phyloP scores from a whole-genome alignment of 1,140 invertebrate species.

The Euschistus heros region DNA sequence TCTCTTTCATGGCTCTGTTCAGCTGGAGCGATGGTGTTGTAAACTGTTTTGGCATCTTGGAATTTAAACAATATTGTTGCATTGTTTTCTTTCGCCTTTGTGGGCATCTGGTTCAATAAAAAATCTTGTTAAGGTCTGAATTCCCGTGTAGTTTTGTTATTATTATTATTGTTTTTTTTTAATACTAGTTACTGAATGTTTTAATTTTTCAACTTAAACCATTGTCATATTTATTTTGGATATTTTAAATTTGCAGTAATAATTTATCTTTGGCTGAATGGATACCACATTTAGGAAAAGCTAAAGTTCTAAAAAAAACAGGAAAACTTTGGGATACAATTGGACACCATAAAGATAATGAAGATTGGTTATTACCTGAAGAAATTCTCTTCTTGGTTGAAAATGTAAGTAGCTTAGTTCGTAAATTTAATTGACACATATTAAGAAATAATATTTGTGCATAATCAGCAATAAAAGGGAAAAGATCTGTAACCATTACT shows the following conservation, averaged over 20 bases:
- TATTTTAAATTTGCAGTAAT: conserved; percentile 31
- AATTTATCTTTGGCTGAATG: conserved; percentile 46
- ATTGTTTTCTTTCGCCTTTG: neutral
- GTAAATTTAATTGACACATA: neutral
- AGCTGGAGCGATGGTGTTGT: too few relatives aligned
- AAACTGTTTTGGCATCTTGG: too few relatives aligned
- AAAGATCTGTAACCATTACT: neutral
- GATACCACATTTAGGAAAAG: conserved; percentile 43
- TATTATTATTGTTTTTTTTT: neutral
- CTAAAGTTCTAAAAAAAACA: conserved; percentile 44
- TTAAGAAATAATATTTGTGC: neutral
- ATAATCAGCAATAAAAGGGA: neutral
- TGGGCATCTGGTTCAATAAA: neutral
- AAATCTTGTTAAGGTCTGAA: neutral
- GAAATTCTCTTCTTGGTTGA: conserved; percentile 51
- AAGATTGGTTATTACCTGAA: conserved; percentile 46
- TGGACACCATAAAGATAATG: conserved; percentile 40
- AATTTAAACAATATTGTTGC: too few relatives aligned
- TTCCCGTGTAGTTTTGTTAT: neutral
- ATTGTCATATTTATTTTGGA: conserved; percentile 4
- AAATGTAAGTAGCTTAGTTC: conserved; percentile 39
- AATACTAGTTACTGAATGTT: neutral
- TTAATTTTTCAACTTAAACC: neutral
- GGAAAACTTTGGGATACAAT: conserved; percentile 47
- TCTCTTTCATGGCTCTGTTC: too few relatives aligned